Conservation (phyloP, 2,797 vertebrate species). For the Manis crassicaudata region DNA sequence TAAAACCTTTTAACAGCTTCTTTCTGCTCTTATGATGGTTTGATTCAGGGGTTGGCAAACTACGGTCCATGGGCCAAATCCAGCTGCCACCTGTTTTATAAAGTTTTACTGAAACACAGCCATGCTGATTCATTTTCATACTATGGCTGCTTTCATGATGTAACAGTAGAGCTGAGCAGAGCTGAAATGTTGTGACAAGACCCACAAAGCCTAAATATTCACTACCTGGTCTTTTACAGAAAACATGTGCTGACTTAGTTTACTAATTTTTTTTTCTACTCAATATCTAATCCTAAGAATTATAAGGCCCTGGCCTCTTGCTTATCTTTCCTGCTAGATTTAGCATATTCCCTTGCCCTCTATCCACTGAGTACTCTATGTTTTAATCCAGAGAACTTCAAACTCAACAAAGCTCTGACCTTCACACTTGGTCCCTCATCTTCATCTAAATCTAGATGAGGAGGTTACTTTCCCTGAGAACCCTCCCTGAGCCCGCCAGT, state of each 20-base stretch:
- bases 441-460: conserved; percentile 33
- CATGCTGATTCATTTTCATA: conserved; percentile 13
- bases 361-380: neutral
- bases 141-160: neutral
- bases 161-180: neutral
- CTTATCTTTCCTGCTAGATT: neutral
- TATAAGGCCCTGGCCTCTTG: neutral
- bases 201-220: conserved; percentile 20
- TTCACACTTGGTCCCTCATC: neutral
- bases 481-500: neutral
- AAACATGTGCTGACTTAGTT: conserved; percentile 10
- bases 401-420: conserved; percentile 27
- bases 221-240: conserved; percentile 6
- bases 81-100: conserved; percentile 18
- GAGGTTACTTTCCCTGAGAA: neutral
- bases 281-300: neutral
- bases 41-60: conserved; percentile 38
- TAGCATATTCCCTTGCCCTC: neutral
- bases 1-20: conserved; percentile 25
- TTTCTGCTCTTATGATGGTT: conserved; percentile 18
- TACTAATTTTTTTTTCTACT: neutral
- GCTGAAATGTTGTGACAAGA: neutral
- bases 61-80: conserved; percentile 37
- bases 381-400: conserved; percentile 17
- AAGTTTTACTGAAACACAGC: conserved; percentile 42